Evolutionary conservation across 2,113 vertebrate species (phyloP).

Genomic region (Oophaga pumilio): DNA sequence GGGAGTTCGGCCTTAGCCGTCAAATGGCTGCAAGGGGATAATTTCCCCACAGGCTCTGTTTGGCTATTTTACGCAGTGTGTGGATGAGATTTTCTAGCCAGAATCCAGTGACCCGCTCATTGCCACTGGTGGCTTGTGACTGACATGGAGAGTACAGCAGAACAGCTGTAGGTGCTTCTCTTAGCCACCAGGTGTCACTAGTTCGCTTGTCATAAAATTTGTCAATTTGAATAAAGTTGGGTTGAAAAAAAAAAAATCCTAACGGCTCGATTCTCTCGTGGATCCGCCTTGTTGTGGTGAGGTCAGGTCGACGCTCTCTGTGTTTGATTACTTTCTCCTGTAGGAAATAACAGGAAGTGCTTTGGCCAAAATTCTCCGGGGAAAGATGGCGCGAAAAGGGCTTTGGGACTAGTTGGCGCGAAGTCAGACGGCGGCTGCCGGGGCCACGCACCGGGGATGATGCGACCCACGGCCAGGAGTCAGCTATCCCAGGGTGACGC

Average conservation of each 20-base stretch:
- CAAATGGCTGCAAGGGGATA: no score
- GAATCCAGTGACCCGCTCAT: no score
- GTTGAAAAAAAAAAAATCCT: neutral
- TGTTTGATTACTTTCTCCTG: neutral
- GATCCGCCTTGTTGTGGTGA: neutral
- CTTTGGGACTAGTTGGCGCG: neutral
- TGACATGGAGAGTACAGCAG: neutral
- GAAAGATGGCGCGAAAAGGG: constrained; percentile 15
- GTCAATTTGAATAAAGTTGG: neutral
- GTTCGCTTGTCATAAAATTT: neutral
- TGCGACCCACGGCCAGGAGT: neutral
- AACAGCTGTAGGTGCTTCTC: neutral
- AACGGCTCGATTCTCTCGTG: neutral
- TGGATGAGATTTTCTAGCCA: no score
- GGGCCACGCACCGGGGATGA: neutral
- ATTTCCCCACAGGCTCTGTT: no score
- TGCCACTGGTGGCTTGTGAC: no score
- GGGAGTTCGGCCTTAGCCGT: no score
- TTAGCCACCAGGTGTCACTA: neutral
- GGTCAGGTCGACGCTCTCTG: neutral
- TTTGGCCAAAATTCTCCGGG: neutral
- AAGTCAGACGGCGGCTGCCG: neutral
- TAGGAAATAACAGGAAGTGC: neutral
- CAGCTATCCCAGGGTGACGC: neutral
- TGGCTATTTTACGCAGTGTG: no score